Evolutionary conservation across 2,888 invertebrate genomes (phyloP), one percentile per base, ranked within the genome.

Genomic region (Hetaerina titia): DNA sequence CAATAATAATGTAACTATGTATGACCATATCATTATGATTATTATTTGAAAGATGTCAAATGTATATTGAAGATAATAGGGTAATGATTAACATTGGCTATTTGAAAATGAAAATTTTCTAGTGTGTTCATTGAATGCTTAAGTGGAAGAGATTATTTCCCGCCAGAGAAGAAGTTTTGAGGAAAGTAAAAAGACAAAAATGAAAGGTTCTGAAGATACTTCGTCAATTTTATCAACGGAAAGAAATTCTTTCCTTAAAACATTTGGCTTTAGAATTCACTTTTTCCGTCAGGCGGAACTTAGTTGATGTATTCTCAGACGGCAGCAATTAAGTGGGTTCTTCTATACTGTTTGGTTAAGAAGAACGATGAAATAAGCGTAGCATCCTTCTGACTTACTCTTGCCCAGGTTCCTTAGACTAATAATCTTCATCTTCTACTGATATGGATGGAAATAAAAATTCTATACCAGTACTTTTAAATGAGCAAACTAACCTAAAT

Each of bases 251-350:
- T 81, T 2, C 81, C 25, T 81, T 31, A 81, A 81, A 81, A 81
- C 81, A 31, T 81, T 31, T 8, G 31, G 25, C 31, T 81, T 25
- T 31, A 81, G 81, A 81, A 31, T 31, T 31, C 11, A 25, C 7
- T 81, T 13, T 81, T 81, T 89, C 22, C 58, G 8, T 58, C 89
- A 11, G 8, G 1, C 8, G 57, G 88, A 19, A 19, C 56, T 22
- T 7, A 9, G 45, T 22, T 58, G 89, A 89, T 89, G 22, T 89
- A 89, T 58, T 89, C 89, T 57, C 89, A 57, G 58, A n/a, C 56
- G 89, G 89, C 57, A 31, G 81, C 81, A 89, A 89, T 89, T 89
- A 89, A 89, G 89, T 89, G 57, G 58, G 31, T 89, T 89, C 89
- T 57, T 57, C 57, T 89, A 89, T 89, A 22, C 58, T 89, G 89